Conservation (phyloP, 2,888 invertebrate species). For the Philopedon plagiatum region DNA sequence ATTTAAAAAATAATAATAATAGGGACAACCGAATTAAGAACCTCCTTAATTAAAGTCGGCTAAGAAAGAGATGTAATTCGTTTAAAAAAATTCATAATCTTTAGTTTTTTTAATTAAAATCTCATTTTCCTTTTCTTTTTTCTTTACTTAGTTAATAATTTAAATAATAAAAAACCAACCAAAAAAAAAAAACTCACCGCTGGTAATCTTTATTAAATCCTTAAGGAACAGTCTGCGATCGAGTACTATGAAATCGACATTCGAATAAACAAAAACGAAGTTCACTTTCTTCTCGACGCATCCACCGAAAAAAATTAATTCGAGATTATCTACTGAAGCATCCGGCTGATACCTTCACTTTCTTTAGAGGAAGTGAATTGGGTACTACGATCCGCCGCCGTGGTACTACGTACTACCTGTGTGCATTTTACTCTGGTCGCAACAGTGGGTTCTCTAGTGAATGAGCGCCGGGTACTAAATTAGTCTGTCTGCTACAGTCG, state of each 20-base stretch:
- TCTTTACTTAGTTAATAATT: too few species aligned
- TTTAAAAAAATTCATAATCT: too few species aligned
- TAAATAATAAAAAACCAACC: too few species aligned
- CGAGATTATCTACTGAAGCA: slow-evolving; percentile 18
- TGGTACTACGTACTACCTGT: slow-evolving; percentile 19
- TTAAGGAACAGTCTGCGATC: too few species aligned
- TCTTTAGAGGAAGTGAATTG: slow-evolving; percentile 43
- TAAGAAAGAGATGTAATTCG: too few species aligned
- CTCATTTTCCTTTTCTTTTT: too few species aligned
- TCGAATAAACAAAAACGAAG: slow-evolving; percentile 29
- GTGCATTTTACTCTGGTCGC: slow-evolving; percentile 11
- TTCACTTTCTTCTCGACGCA: slow-evolving; percentile 44
- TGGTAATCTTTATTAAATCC: too few species aligned
- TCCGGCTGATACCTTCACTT: slow-evolving; percentile 41
- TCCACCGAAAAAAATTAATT: slow-evolving; percentile 36
- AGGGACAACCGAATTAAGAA: too few species aligned
- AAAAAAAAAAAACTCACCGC: too few species aligned
- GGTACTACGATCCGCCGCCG: slow-evolving; percentile 14
- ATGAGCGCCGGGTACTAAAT: slow-evolving; percentile 34
- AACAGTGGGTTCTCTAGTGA: slow-evolving; percentile 33
- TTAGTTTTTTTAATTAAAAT: too few species aligned
- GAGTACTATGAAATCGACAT: neutral
- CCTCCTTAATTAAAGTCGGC: too few species aligned
- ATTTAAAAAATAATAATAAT: too few species aligned
- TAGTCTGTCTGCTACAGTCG: slow-evolving; percentile 22